A percentile compares a stretch with the other conserved stretches of the same genome.
Evolutionary conservation across 2,888 invertebrate species (phyloP).

Genomic region (Cancer borealis): DNA sequence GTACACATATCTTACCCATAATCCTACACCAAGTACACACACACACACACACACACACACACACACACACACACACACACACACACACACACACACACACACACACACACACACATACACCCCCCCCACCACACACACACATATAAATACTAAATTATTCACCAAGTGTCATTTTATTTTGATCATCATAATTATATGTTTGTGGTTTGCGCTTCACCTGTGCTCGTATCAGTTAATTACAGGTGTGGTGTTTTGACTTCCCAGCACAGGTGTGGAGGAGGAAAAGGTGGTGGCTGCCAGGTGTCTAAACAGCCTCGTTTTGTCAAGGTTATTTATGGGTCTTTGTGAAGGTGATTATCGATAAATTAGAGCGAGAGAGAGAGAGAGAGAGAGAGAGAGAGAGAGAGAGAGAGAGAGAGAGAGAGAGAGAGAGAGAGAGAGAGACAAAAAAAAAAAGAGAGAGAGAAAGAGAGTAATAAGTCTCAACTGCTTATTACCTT

Average conservation of each 20-base stretch:
- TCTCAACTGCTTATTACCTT: not conserved
- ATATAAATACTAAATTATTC: not conserved
- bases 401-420: conserved; percentile 39
- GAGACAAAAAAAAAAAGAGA: conserved; percentile 34
- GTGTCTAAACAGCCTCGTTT: not conserved
- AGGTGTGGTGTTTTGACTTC: not conserved
- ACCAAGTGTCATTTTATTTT: not conserved
- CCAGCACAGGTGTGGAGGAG: not conserved
- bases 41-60: not conserved
- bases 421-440: conserved; percentile 47
- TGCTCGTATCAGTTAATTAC: not conserved
- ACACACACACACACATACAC: not conserved
- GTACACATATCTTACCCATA: not conserved
- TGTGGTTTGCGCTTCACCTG: not conserved
- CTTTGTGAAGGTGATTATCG: not conserved
- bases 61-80: not conserved
- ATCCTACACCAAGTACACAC: not conserved
- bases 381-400: conserved; percentile 7
- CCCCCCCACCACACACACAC: not conserved
- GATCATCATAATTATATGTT: not conserved
- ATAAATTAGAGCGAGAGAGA: conserved; percentile 35
- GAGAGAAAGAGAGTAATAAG: conserved; percentile 42
- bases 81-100: not conserved
- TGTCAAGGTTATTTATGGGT: conserved; percentile 1
- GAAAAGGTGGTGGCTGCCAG: not conserved